Evolutionary conservation across 2,113 vertebrate species (phyloP).

Genomic region (Paratilapia polleni): DNA sequence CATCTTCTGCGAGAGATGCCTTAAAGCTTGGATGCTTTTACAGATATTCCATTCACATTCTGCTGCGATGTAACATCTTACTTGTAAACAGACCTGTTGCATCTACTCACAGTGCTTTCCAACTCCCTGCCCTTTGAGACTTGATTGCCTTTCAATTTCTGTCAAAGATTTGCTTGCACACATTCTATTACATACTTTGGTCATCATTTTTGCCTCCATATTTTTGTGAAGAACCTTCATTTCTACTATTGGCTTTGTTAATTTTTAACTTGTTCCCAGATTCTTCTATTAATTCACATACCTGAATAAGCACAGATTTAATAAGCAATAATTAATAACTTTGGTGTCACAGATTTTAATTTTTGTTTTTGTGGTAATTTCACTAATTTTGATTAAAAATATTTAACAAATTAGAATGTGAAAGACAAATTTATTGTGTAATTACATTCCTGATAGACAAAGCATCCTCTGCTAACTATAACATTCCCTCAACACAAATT

Average conservation of each 20-base stretch:
- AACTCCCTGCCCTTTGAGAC: background rate
- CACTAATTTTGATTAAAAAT: background rate
- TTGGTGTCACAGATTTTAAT: background rate
- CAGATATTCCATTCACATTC: slow-evolving; percentile 18
- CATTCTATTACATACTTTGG: background rate
- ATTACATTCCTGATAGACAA: background rate
- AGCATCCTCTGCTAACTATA: background rate
- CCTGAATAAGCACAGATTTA: background rate
- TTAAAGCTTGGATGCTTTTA: background rate
- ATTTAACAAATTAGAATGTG: background rate
- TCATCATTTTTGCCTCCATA: background rate
- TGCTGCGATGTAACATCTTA: background rate
- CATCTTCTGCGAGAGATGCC: slow-evolving; percentile 1
- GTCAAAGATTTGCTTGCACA: background rate
- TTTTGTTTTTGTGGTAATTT: background rate
- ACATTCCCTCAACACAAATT: background rate
- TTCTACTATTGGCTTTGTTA: background rate
- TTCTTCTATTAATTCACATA: background rate
- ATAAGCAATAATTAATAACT: background rate
- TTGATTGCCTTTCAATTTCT: slow-evolving; percentile 13
- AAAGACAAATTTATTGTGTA: background rate
- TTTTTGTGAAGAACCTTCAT: fast-evolving
- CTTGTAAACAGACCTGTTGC: slow-evolving; percentile 28
- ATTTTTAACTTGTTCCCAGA: background rate
- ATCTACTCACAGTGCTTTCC: background rate